These are phyloP conservation scores for Rallus limicola DNA, from an alignment of 2,113 vertebrate genomes.

Conservation along the genomic window DNA sequence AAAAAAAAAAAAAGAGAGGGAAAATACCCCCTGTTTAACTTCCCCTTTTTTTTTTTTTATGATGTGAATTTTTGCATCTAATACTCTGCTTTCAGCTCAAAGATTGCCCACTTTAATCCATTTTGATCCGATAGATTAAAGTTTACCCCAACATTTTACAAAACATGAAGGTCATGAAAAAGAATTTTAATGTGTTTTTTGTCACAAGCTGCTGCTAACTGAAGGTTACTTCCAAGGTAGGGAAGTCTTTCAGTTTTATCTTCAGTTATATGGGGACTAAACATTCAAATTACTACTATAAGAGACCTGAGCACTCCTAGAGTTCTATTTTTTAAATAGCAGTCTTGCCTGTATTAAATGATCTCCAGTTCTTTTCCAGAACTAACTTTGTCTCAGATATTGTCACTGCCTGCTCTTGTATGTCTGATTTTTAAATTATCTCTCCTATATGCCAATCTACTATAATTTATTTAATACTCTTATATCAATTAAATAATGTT, in stretches of 20 bases:
- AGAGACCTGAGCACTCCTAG: neutral
- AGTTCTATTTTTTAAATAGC: neutral
- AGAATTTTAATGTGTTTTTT: neutral
- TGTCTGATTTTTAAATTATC: neutral
- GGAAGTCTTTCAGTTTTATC: neutral
- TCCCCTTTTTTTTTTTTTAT: neutral
- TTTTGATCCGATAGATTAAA: neutral
- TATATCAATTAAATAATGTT: neutral
- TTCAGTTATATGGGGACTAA: neutral
- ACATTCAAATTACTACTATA: neutral
- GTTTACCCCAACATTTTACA: neutral
- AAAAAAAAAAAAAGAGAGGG: neutral
- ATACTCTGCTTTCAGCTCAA: neutral
- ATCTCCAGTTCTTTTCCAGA: neutral
- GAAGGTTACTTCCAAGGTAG: neutral
- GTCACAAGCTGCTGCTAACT: neutral
- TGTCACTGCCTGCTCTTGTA: neutral
- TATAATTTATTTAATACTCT: neutral
- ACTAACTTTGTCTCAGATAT: neutral
- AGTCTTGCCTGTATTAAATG: neutral
- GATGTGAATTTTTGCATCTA: neutral
- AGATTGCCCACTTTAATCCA: neutral
- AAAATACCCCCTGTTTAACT: neutral
- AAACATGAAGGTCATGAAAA: neutral
- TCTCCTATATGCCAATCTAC: neutral